These are phyloP conservation scores for Hirundo rustica DNA, from an alignment of 2,797 vertebrate species.

Conservation along the genomic window DNA sequence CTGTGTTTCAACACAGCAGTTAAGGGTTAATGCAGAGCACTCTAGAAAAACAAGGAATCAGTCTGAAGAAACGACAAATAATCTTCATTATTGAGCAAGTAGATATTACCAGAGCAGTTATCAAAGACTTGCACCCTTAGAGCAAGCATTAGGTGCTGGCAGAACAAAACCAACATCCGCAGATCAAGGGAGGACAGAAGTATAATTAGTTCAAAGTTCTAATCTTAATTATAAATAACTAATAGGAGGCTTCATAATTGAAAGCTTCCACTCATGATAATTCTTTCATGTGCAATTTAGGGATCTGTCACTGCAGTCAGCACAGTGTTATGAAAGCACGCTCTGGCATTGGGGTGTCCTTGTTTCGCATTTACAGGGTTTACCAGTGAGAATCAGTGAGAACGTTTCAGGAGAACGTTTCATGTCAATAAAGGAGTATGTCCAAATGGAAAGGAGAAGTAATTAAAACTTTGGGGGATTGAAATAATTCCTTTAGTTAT, in stretches of 20 bases:
- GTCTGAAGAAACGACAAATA: not conserved
- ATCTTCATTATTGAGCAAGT: not conserved
- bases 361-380: not conserved
- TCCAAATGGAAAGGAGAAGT: not conserved
- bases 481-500: not conserved
- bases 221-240: conserved; percentile 38
- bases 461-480: not conserved
- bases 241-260: conserved; percentile 6
- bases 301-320: conserved; percentile 6
- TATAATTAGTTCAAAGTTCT: conserved; percentile 7
- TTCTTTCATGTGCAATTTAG: conserved; percentile 7
- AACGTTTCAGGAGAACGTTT: not conserved
- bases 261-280: conserved; percentile 22
- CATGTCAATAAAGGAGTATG: not conserved
- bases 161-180: not conserved
- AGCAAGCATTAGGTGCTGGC: not conserved
- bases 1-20: not conserved
- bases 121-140: not conserved
- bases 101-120: not conserved
- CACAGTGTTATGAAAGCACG: not conserved
- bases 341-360: not conserved
- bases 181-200: not conserved
- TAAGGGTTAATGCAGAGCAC: not conserved
- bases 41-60: not conserved
- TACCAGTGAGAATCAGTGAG: not conserved